Evolutionary conservation across 2,797 vertebrate species (phyloP), one percentile per base, ranked within the genome.

Genomic region (Arrhamphus sclerolepis): DNA sequence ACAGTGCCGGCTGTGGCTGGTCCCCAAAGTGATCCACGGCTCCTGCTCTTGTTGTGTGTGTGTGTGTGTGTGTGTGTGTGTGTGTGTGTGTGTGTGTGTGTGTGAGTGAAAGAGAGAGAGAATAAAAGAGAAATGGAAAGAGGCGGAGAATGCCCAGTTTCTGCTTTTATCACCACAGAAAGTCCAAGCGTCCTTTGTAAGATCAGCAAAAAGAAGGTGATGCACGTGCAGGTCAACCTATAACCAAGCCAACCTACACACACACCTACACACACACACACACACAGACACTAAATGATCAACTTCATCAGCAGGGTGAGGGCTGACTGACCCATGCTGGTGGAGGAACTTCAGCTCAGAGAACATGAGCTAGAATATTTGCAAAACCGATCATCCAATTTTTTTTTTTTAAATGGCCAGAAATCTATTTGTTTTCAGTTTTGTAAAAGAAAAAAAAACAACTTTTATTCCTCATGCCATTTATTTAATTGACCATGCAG

Each of bases 1-100:
- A 87, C 75, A 81, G 74, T 78, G 85, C 80, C 69, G 73, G 84
- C 81, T 85, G 87, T 84, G 83, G 82, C 84, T 78, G 55, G 86
- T 90, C 84, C 84, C 86, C 75, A 80, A 83, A 87, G 75, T 79
- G 80, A 82, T 81, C 77, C 73, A 57, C 70, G 73, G 82, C 62
- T 70, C 71, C 67, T 82, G 72, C 61, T 71, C 10, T 28, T 49
- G 57, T 70, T 71, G 54, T 54, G 61, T 71, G 62, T 56, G 56
- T 69, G 59, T 61, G 58, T 54, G n/a, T 56, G 60, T 43, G 59
- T 62, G 55, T 50, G 58, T 57, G 54, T 57, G 58, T 48, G 43
- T 49, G 42, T 19, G 43, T 60, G 57, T 46, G 62, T 68, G 64
- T 54, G 49, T 64, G 63, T 56, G 57, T 49, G 19, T 56, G 54